Evolutionary conservation across 2,888 invertebrate genomes (phyloP).

Genomic region (Saturnia pavonia): DNA sequence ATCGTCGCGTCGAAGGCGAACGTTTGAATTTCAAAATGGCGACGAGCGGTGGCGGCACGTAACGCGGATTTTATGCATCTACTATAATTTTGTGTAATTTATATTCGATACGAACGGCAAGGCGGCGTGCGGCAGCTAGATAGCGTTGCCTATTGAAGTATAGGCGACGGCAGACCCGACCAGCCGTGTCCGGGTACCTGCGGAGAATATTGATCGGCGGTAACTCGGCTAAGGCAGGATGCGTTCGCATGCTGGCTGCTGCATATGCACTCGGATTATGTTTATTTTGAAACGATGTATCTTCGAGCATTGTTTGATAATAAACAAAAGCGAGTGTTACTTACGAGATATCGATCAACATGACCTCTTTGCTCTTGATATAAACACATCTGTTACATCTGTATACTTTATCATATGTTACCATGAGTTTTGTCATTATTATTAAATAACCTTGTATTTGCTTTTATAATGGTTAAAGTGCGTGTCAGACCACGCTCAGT

Average conservation of each 20-base stretch:
- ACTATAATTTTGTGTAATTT: conserved; percentile 74
- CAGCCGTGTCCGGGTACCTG: conserved; percentile 64
- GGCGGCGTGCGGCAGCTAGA: conserved; percentile 53
- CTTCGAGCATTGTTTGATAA: conserved; percentile 49
- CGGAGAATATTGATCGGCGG: conserved; percentile 63
- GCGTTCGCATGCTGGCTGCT: conserved; percentile 52
- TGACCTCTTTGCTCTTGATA: conserved; percentile 10
- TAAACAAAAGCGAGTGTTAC: conserved; percentile 44
- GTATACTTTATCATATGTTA: conserved; percentile 3
- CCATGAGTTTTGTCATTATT: not conserved
- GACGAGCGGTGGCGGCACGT: conserved; percentile 48
- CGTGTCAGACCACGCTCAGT: too few species aligned
- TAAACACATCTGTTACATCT: not conserved
- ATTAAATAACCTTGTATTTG: not conserved
- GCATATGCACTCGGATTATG: conserved; percentile 56
- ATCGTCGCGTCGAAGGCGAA: conserved; percentile 29
- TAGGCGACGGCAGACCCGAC: conserved; percentile 42
- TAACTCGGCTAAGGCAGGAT: conserved; percentile 47
- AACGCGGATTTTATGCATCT: conserved; percentile 63
- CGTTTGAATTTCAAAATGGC: conserved; percentile 59
- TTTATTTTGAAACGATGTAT: conserved; percentile 50
- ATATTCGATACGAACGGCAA: conserved; percentile 67
- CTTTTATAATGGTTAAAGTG: too few species aligned
- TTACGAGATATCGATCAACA: conserved; percentile 34
- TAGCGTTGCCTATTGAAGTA: conserved; percentile 72